A percentile compares a stretch with the other conserved stretches of the same genome.
Conservation (phyloP, 2,797 vertebrate species). For the Apodemus agrarius region DNA sequence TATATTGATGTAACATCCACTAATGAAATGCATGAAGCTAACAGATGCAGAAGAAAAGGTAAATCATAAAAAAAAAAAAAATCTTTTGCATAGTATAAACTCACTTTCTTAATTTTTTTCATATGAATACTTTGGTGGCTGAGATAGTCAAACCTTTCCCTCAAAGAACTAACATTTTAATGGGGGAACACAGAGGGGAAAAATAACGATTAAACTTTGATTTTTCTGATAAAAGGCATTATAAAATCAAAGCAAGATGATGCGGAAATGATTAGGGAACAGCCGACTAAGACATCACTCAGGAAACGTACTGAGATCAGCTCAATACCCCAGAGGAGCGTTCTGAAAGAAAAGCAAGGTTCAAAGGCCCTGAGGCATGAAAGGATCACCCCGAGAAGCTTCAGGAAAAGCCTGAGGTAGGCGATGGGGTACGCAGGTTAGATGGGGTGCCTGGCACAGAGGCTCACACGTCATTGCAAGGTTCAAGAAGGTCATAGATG, state of each 20-base stretch:
- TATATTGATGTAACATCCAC: neutral
- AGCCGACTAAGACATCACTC: neutral
- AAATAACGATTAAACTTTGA: neutral
- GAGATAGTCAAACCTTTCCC: neutral
- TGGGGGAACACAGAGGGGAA: neutral
- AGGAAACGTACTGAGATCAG: neutral
- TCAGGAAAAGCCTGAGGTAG: neutral
- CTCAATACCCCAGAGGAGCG: neutral
- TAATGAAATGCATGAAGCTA: neutral
- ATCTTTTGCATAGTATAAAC: neutral
- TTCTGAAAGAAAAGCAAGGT: neutral
- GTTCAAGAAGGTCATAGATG: neutral
- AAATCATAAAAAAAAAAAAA: neutral
- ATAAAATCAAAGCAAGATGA: conserved; percentile 22
- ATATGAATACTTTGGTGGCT: neutral
- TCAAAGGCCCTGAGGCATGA: neutral
- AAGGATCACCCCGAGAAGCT: neutral
- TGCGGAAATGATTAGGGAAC: neutral
- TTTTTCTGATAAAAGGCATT: neutral
- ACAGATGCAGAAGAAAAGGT: neutral
- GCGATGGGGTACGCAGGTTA: neutral
- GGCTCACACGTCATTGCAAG: neutral
- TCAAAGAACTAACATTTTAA: neutral
- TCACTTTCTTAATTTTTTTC: neutral
- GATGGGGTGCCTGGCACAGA: fast-evolving